phyloP scores from a whole-genome alignment of 1,140 invertebrate genomes.

The Oryctes rhinoceros region DNA sequence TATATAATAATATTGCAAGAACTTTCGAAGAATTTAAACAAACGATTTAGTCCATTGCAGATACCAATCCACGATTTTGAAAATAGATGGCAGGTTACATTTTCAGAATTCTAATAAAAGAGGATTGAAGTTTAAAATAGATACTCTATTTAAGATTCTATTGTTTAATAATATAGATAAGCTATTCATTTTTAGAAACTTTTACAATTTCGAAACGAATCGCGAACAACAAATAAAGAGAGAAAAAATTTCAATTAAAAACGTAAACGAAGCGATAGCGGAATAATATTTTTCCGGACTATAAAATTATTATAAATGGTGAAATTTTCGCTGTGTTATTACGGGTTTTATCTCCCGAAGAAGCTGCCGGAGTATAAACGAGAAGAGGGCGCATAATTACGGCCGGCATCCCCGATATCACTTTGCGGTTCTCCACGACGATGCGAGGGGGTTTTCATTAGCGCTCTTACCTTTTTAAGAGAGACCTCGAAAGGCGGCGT shows the following conservation, averaged over 20 bases:
- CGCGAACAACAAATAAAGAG: neutral
- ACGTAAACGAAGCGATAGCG: conserved; percentile 17
- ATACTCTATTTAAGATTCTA: too few relatives aligned
- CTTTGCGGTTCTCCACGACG: conserved; percentile 15
- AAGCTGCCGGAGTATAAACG: conserved; percentile 13
- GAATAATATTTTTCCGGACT: conserved; percentile 20
- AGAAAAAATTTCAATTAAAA: conserved; percentile 30
- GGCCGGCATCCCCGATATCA: neutral
- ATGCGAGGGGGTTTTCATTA: conserved; percentile 14
- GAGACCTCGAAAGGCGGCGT: neutral
- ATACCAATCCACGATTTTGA: too few relatives aligned
- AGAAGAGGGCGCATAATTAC: conserved; percentile 11
- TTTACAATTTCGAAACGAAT: too few relatives aligned
- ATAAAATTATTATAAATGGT: conserved; percentile 37
- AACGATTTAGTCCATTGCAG: too few relatives aligned
- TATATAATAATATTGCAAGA: too few relatives aligned
- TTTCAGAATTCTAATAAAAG: too few relatives aligned
- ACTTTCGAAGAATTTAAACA: too few relatives aligned
- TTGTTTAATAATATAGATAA: too few relatives aligned
- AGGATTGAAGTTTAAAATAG: too few relatives aligned
- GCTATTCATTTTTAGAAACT: too few relatives aligned
- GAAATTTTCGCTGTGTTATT: conserved; percentile 26
- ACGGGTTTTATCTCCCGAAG: conserved; percentile 15
- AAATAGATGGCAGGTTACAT: too few relatives aligned
- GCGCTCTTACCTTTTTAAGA: conserved; percentile 18